Conservation (phyloP, 2,797 vertebrate species). For the Geotrypetes seraphini region DNA sequence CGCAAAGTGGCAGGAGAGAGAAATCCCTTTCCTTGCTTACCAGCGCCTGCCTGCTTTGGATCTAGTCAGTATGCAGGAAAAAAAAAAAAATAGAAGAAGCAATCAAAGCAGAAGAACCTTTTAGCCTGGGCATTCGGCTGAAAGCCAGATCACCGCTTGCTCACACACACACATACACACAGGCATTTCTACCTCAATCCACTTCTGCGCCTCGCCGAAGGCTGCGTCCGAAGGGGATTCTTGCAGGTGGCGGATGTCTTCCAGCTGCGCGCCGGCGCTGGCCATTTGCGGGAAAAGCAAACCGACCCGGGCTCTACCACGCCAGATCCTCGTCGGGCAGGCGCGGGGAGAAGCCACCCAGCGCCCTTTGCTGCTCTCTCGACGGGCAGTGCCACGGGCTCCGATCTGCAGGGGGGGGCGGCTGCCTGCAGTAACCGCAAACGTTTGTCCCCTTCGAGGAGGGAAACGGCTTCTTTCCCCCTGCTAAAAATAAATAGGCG, state of each 20-base stretch:
- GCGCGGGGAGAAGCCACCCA: background rate
- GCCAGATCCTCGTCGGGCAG: background rate
- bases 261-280: constrained; percentile 52
- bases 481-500: constrained; percentile 48
- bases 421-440: constrained; percentile 30
- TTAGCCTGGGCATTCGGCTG: no score
- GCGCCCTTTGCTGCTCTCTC: constrained; percentile 10
- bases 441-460: no score
- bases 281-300: constrained; percentile 70
- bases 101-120: no score
- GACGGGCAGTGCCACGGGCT: constrained; percentile 1
- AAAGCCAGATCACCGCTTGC: no score
- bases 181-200: constrained; percentile 86
- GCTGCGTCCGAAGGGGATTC: constrained; percentile 64
- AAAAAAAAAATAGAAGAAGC: no score
- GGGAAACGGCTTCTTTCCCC: background rate
- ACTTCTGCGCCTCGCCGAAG: constrained; percentile 83
- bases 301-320: constrained; percentile 19
- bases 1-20: no score
- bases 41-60: no score
- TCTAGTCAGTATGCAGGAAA: no score
- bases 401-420: constrained; percentile 1
- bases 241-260: constrained; percentile 46
- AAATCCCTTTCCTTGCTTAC: no score
- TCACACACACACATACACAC: no score